phyloP scores from a whole-genome alignment of 2,113 vertebrate species.

The Eupsittula cactorum region DNA sequence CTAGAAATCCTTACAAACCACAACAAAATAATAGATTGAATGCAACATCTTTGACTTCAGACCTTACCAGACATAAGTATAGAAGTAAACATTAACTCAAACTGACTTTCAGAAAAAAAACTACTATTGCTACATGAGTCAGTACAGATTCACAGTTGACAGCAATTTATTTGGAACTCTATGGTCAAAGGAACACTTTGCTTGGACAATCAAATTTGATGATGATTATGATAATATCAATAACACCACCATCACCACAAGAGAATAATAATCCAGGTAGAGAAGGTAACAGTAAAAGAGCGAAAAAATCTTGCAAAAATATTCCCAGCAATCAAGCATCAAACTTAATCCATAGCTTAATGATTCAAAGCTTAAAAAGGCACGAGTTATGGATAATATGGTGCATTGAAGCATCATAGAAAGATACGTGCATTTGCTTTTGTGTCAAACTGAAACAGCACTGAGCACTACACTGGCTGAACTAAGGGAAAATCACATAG shows the following conservation, averaged over 20 bases:
- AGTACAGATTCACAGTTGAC: not conserved
- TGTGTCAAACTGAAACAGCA: not conserved
- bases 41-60: not conserved
- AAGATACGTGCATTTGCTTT: not conserved
- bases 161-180: not conserved
- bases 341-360: not conserved
- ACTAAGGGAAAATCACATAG: not conserved
- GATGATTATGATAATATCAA: not conserved
- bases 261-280: not conserved
- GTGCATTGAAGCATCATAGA: not conserved
- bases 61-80: not conserved
- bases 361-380: not conserved
- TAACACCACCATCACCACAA: not conserved
- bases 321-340: not conserved
- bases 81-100: not conserved
- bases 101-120: not conserved
- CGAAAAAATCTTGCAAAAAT: not conserved
- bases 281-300: not conserved
- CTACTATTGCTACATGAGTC: not conserved
- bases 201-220: not conserved
- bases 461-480: not conserved
- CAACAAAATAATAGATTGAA: not conserved
- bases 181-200: not conserved
- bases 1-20: not conserved
- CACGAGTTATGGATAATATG: fast-evolving